phyloP scores from a whole-genome alignment of 2,113 vertebrate genomes.

The Erythrocercus mccallii region DNA sequence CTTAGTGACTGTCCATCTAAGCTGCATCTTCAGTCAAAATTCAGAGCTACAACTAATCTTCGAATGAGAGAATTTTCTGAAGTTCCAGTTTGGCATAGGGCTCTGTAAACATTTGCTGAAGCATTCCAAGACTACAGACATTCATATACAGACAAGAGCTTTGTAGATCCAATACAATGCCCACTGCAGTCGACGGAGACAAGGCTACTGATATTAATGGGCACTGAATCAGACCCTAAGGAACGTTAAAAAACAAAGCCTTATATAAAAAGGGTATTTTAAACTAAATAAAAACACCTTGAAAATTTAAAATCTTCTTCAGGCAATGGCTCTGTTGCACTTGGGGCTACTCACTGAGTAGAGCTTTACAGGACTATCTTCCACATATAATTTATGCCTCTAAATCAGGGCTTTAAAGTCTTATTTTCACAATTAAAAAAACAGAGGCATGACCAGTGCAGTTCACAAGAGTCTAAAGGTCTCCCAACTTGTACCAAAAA shows the following conservation, averaged over 20 bases:
- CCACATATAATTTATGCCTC: constrained; percentile 33
- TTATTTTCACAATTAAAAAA: constrained; percentile 57
- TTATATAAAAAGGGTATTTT: background rate
- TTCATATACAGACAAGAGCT: constrained; percentile 23
- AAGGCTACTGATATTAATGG: background rate
- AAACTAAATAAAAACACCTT: constrained; percentile 47
- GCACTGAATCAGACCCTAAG: constrained; percentile 23
- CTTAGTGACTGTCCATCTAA: background rate
- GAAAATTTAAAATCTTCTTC: constrained; percentile 30
- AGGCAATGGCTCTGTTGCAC: constrained; percentile 11
- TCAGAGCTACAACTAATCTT: background rate
- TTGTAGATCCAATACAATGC: background rate
- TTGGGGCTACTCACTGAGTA: constrained; percentile 54
- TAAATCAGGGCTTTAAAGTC: constrained; percentile 40
- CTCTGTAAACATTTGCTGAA: constrained; percentile 72
- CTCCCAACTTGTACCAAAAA: constrained; percentile 82
- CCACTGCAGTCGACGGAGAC: background rate
- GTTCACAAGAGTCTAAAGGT: constrained; percentile 67
- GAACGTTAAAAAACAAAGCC: background rate
- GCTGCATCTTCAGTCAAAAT: background rate
- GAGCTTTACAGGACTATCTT: constrained; percentile 30
- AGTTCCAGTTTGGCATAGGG: constrained; percentile 72
- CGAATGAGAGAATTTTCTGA: background rate
- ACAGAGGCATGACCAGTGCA: constrained; percentile 73
- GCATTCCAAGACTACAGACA: constrained; percentile 62